These are phyloP conservation scores for Hedychridium roseum DNA, from an alignment of 2,888 invertebrate species.

Conservation along the genomic window DNA sequence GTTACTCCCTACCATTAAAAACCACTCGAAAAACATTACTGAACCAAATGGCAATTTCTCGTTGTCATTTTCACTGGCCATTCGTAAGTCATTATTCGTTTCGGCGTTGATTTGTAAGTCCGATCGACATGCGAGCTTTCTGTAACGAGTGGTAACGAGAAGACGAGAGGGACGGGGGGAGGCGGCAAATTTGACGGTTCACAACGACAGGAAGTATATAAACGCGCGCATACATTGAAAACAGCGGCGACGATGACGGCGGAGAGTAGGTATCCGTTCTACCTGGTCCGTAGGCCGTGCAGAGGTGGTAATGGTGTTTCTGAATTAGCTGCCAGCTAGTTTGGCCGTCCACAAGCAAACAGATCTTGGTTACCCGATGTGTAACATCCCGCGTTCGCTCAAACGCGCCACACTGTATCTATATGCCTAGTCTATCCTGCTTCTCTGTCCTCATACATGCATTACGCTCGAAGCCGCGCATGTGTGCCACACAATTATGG, in stretches of 20 bases:
- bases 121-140: too few species aligned
- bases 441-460: slow-evolving; percentile 1
- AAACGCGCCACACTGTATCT: slow-evolving; percentile 35
- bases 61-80: too few species aligned
- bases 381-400: slow-evolving; percentile 57
- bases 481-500: background rate
- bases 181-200: slow-evolving; percentile 15
- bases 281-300: slow-evolving; percentile 44
- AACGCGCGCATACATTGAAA: background rate
- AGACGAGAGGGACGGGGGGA: slow-evolving; percentile 3
- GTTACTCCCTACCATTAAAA: too few species aligned
- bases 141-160: too few species aligned
- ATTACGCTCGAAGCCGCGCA: background rate
- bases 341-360: slow-evolving; percentile 63
- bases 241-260: slow-evolving; percentile 19
- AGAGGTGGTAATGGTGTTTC: slow-evolving; percentile 61
- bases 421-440: slow-evolving; percentile 23
- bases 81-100: too few species aligned
- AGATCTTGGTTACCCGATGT: slow-evolving; percentile 63
- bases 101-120: too few species aligned
- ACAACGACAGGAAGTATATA: slow-evolving; percentile 9
- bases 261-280: slow-evolving; percentile 31
- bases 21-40: too few species aligned
- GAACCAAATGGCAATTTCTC: too few species aligned
- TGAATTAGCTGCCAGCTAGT: slow-evolving; percentile 62